Percentiles rank a stretch among this genome's conserved stretches.
Evolutionary conservation across 2,888 invertebrate genomes (phyloP).

Genomic region (Himalopsyche kuldschensis): DNA sequence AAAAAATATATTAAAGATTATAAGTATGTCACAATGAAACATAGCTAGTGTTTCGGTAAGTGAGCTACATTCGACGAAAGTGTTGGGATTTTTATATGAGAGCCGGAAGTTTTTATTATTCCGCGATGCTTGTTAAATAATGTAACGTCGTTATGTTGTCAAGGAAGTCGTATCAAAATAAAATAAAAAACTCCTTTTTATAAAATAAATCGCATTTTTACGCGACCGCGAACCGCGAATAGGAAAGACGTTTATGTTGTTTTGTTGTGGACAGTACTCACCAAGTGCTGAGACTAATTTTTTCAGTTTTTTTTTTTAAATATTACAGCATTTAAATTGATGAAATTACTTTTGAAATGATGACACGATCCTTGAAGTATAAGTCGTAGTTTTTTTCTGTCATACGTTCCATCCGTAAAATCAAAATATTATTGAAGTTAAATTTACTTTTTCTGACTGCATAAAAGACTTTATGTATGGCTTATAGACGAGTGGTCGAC

Average conservation of each 20-base stretch:
- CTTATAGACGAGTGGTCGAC: too few relatives aligned
- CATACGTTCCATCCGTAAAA: too few relatives aligned
- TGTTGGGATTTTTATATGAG: slow-evolving; percentile 28
- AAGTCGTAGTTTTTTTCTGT: too few relatives aligned
- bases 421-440: too few relatives aligned
- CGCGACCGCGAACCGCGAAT: slow-evolving; percentile 10
- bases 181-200: background rate
- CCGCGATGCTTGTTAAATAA: slow-evolving; percentile 34
- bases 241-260: background rate
- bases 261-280: background rate
- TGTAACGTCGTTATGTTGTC: slow-evolving; percentile 28
- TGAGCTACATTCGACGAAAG: background rate
- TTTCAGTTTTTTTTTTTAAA: background rate
- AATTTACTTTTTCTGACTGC: too few relatives aligned
- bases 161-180: slow-evolving; percentile 1
- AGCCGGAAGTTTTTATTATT: slow-evolving; percentile 38
- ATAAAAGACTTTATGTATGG: too few relatives aligned
- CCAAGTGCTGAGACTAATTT: background rate
- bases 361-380: too few relatives aligned
- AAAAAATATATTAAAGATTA: too few relatives aligned
- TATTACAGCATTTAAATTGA: too few relatives aligned
- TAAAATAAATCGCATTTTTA: slow-evolving; percentile 22
- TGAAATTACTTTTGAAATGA: too few relatives aligned
- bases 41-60: background rate
- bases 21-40: background rate